These are phyloP conservation scores for Helicoverpa zea DNA, from an alignment of 1,140 invertebrate species.

Conservation along the genomic window DNA sequence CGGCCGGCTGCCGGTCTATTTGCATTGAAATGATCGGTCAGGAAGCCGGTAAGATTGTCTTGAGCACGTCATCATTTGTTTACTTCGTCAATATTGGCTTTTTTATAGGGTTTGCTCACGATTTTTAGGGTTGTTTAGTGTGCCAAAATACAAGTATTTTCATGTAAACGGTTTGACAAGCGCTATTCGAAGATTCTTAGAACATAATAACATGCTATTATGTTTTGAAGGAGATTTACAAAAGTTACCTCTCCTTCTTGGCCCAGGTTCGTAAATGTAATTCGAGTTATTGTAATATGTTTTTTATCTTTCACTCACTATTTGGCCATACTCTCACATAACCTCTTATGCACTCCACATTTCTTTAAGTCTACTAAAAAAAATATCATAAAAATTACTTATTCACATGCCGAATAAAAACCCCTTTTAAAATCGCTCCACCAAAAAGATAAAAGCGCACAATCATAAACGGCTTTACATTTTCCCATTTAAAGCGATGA, in stretches of 20 bases:
- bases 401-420: background rate
- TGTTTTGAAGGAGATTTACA: no score
- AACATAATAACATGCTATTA: no score
- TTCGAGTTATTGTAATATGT: no score
- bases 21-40: constrained; percentile 47
- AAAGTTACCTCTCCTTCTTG: no score
- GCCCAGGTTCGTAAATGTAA: no score
- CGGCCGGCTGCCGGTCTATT: constrained; percentile 35
- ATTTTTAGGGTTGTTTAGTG: background rate
- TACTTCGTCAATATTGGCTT: constrained; percentile 32
- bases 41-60: constrained; percentile 45
- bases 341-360: no score
- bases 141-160: background rate
- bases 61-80: constrained; percentile 35
- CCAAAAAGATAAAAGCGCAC: constrained; percentile 4
- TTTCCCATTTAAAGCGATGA: constrained; percentile 27
- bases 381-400: no score
- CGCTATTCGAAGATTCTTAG: no score
- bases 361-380: no score
- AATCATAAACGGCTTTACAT: constrained; percentile 1
- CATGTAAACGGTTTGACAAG: no score
- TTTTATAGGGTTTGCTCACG: constrained; percentile 34
- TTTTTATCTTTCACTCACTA: no score
- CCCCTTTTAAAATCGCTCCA: background rate
- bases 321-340: no score